phyloP scores from a whole-genome alignment of 2,113 vertebrate species.

The Barbus barbus region DNA sequence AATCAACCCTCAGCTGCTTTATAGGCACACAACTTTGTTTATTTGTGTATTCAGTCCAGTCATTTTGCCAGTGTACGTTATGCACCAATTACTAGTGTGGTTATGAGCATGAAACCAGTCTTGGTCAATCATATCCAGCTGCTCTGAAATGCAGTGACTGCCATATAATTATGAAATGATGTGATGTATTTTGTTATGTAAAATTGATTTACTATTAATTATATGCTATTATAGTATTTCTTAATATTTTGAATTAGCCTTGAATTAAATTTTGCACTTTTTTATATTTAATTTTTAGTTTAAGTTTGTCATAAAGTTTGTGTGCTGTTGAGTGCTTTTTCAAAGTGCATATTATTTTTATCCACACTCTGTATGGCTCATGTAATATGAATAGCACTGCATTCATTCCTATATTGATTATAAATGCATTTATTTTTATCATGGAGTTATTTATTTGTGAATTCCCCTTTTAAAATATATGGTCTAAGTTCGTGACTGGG shows the following conservation, averaged over 20 bases:
- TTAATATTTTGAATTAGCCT: too few relatives aligned
- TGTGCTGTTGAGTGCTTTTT: too few relatives aligned
- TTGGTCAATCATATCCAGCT: neutral
- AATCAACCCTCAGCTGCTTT: neutral
- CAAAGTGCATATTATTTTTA: neutral
- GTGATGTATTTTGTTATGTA: neutral
- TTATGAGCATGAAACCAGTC: conserved; percentile 1
- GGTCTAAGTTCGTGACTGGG: conserved; percentile 9
- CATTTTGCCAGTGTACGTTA: neutral
- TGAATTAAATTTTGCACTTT: too few relatives aligned
- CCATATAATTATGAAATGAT: neutral
- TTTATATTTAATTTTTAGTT: too few relatives aligned
- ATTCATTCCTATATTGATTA: conserved; percentile 2
- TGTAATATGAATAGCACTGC: neutral
- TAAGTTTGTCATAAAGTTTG: too few relatives aligned
- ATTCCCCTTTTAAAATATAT: neutral
- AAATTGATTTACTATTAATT: too few relatives aligned
- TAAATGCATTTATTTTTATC: neutral
- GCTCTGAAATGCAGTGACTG: neutral
- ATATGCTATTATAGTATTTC: neutral
- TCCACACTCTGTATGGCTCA: neutral
- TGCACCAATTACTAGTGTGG: neutral
- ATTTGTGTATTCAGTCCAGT: neutral
- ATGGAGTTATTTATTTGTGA: neutral
- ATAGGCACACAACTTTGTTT: neutral